Evolutionary conservation across 2,797 vertebrate genomes (phyloP).

Genomic region (Cryptoprocta ferox): DNA sequence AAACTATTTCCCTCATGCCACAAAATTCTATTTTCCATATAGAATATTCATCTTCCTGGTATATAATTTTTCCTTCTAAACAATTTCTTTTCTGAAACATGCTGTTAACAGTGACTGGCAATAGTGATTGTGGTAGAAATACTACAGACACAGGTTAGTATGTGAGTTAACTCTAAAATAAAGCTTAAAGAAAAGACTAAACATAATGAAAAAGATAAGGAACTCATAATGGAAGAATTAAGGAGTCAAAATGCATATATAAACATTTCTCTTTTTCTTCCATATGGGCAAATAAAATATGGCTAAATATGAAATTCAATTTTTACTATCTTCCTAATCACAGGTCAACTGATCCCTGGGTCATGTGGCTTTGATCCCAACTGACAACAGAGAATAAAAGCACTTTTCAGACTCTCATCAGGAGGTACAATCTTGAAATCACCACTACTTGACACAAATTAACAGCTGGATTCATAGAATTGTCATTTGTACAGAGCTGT

Average conservation of each 20-base stretch:
- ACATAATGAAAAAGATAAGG: neutral
- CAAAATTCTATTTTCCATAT: conserved; percentile 52
- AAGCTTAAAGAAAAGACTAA: conserved; percentile 25
- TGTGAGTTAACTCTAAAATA: conserved; percentile 15
- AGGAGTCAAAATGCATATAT: neutral
- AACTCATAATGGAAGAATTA: neutral
- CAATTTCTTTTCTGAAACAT: conserved; percentile 24
- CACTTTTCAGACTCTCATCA: conserved; percentile 6
- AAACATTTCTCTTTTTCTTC: conserved; percentile 15
- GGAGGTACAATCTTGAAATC: conserved; percentile 5
- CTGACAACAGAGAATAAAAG: neutral
- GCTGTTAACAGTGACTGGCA: neutral
- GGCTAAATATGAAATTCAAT: neutral
- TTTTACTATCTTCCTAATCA: conserved; percentile 6
- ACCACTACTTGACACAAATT: neutral
- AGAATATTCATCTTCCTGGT: neutral
- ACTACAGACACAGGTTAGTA: conserved; percentile 28
- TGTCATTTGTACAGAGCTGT: neutral
- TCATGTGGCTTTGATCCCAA: neutral
- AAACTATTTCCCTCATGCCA: conserved; percentile 48
- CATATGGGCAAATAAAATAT: neutral
- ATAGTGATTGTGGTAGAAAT: conserved; percentile 57
- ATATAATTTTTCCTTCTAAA: neutral
- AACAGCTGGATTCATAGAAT: conserved; percentile 33
- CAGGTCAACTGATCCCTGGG: neutral